Base-by-base conservation (phyloP, 2,113 vertebrate genomes). In the Pelusios castaneus region DNA sequence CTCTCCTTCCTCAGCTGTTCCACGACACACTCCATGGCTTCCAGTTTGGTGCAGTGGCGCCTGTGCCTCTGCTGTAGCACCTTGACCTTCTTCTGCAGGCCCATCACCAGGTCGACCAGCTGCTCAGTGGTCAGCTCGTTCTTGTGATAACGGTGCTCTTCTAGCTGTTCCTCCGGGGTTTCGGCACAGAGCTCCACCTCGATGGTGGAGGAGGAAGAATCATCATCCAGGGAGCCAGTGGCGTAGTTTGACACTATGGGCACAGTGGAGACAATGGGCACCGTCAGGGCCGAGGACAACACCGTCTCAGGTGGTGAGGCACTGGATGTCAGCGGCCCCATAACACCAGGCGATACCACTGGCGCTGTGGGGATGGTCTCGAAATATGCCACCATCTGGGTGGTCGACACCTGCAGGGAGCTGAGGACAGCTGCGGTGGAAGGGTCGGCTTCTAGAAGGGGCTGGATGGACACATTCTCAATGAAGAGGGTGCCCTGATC, bases 41-140 rank as follows among this genome's bases (percentile, higher is more conserved):
- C 92, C 8, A 99, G 93, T 56, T 98, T 98, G 45, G 98, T 98
- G 84, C 97, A 96, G 94, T 98, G 98, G 21, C 96, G 95, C 16
- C 97, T 96, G 8, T 98, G 98, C 11, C 98, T 91, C 95, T 97
- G 97, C 97, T 99, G 98, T 58, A 98, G 96, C 29, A 98, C 95
- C 56, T 93, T 98, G 54, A 98, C 98, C 76, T 98, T 98, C 79
- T 94, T 97, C 97, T 98, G 98, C 25, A 98, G 96, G 29, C 96
- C 96, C 0, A 89, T 8, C 38, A 98, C 97, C 0, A 97, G 93
- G 0, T 94, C 92, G 21, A 98, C 97, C 87, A 98, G 97, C 88
- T 98, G 97, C 75, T 97, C 96, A 21, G 97, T 97, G 19, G 97
- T 98, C 94, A 98, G 41, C n/a, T 96, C 98, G 67, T 88, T 97